Percentiles rank a stretch among this genome's conserved stretches.
Conservation (phyloP, 35 echinoderm and acorn worm species). For the Apostichopus parvimensis region DNA sequence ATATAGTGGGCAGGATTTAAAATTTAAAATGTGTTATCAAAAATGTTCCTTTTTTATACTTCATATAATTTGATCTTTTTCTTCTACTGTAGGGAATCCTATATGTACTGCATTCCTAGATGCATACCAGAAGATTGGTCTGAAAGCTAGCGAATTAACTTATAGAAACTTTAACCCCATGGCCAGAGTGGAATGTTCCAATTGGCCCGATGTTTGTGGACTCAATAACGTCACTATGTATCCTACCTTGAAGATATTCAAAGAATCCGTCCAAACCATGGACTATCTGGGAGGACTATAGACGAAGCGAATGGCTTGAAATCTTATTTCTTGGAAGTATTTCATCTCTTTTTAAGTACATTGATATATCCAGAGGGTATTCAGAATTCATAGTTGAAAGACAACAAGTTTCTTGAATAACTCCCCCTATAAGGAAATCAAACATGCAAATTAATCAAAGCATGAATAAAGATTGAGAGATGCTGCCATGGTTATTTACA, state of each 20-base stretch:
- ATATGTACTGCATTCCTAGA: slow-evolving; percentile 70
- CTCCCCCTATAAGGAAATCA: too few relatives aligned
- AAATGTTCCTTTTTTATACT: too few relatives aligned
- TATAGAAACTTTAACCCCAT: slow-evolving; percentile 50
- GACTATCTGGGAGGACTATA: slow-evolving; percentile 67
- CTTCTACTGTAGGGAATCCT: slow-evolving; percentile 70
- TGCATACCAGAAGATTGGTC: slow-evolving; percentile 57
- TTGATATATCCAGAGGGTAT: too few relatives aligned
- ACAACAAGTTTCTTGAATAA: too few relatives aligned
- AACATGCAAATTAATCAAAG: too few relatives aligned
- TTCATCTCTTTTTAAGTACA: not conserved
- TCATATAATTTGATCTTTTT: not conserved
- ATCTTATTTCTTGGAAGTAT: slow-evolving; percentile 37
- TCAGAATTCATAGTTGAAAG: too few relatives aligned
- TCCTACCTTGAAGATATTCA: slow-evolving; percentile 78
- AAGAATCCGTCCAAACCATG: not conserved
- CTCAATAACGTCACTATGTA: slow-evolving; percentile 81
- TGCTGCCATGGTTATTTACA: too few relatives aligned
- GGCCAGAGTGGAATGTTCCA: slow-evolving; percentile 80
- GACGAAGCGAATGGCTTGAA: slow-evolving; percentile 22
- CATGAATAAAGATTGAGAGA: too few relatives aligned
- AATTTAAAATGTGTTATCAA: too few relatives aligned
- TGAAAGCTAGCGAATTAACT: slow-evolving; percentile 22
- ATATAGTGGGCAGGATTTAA: too few relatives aligned
- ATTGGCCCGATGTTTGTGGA: slow-evolving; percentile 94